Evolutionary conservation across 2,888 invertebrate species (phyloP).

Genomic region (Mylabris sibirica): DNA sequence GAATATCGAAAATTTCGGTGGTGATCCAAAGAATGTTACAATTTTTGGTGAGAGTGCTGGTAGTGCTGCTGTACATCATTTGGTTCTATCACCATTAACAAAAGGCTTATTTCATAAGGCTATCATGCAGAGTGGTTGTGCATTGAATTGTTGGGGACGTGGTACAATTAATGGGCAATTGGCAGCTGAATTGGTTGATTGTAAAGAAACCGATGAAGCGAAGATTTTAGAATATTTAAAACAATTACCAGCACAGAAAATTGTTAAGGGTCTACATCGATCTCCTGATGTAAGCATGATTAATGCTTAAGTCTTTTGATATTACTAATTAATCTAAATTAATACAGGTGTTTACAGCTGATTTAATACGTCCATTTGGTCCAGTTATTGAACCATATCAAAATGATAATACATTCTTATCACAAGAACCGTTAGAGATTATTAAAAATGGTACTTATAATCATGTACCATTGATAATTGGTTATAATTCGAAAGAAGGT

Average conservation of each 20-base stretch:
- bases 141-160: slow-evolving; percentile 49
- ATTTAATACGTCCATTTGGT: slow-evolving; percentile 41
- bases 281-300: slow-evolving; percentile 43
- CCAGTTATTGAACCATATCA: slow-evolving; percentile 47
- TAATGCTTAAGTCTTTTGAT: background rate
- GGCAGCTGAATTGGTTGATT: slow-evolving; percentile 46
- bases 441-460: slow-evolving; percentile 51
- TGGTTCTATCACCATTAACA: slow-evolving; percentile 62
- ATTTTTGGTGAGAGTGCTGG: slow-evolving; percentile 67
- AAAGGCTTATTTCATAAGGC: slow-evolving; percentile 57
- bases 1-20: slow-evolving; percentile 63
- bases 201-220: slow-evolving; percentile 49
- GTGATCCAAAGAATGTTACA: slow-evolving; percentile 64
- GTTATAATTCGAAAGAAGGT: slow-evolving; percentile 56
- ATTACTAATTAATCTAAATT: background rate
- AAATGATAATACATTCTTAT: slow-evolving; percentile 49
- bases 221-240: slow-evolving; percentile 46
- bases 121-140: slow-evolving; percentile 52
- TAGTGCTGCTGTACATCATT: slow-evolving; percentile 62
- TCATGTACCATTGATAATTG: slow-evolving; percentile 57
- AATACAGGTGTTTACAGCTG: slow-evolving; percentile 40
- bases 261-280: slow-evolving; percentile 44
- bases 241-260: slow-evolving; percentile 41
- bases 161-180: slow-evolving; percentile 43
- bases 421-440: slow-evolving; percentile 52